These are phyloP conservation scores for Oreochromis grahami DNA, from an alignment of 2,797 vertebrate species.

Conservation along the genomic window DNA sequence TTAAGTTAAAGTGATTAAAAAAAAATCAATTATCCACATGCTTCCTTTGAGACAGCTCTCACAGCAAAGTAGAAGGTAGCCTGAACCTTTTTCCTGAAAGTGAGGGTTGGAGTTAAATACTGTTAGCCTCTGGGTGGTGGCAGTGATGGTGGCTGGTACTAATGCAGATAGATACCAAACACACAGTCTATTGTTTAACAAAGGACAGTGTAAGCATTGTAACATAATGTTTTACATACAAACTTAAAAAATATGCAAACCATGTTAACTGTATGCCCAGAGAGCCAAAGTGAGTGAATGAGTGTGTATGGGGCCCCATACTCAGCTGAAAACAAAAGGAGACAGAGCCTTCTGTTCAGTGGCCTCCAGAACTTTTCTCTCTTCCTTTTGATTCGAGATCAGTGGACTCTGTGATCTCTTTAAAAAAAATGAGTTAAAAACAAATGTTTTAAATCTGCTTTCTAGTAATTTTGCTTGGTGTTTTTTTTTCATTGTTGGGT, in stretches of 20 bases:
- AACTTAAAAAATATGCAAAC: neutral
- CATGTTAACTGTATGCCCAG: neutral
- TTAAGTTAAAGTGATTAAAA: neutral
- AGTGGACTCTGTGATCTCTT: neutral
- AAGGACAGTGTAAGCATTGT: neutral
- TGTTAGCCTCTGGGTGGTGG: neutral
- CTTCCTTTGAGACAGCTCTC: neutral
- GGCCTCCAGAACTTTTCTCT: neutral
- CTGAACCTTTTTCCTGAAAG: neutral
- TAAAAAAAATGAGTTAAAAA: neutral
- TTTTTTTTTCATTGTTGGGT: accelerated
- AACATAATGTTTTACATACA: neutral
- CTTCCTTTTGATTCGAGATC: neutral
- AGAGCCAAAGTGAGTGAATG: too few species aligned
- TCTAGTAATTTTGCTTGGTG: neutral
- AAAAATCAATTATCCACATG: neutral
- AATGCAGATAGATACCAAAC: neutral
- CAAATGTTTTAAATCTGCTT: neutral
- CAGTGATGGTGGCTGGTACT: neutral
- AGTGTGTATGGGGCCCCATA: too few species aligned
- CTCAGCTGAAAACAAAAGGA: too few species aligned
- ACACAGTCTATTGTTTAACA: neutral
- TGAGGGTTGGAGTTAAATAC: neutral
- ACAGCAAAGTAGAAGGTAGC: neutral
- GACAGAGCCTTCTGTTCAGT: too few species aligned